A percentile compares a stretch with the other conserved stretches of the same genome.
phyloP scores from a whole-genome alignment of 2,888 invertebrate genomes.

The Hemaris fuciformis region DNA sequence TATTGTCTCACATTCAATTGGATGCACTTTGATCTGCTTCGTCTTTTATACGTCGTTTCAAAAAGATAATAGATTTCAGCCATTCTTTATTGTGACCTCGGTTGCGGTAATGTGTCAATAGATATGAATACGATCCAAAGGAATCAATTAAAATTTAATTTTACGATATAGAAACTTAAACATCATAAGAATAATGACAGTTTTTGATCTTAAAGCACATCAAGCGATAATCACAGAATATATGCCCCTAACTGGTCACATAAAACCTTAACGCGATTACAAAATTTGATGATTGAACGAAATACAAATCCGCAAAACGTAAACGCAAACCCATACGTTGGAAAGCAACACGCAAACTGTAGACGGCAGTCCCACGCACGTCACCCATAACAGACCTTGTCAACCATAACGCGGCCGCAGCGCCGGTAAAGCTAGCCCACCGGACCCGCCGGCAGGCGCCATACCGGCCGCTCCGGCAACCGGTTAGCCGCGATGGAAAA shows the following conservation, averaged over 20 bases:
- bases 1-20: background rate
- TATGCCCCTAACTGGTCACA: background rate
- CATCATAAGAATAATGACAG: no score
- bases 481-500: conserved; percentile 71
- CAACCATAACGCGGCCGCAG: conserved; percentile 77
- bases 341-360: conserved; percentile 51
- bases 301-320: background rate
- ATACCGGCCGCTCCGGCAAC: conserved; percentile 48
- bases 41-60: background rate
- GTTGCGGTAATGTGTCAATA: no score
- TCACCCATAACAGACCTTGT: conserved; percentile 74
- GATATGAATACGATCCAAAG: no score
- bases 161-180: no score
- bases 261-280: background rate
- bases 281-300: no score
- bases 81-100: no score
- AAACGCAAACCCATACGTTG: conserved; percentile 17
- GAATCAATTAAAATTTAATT: no score
- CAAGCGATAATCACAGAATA: background rate
- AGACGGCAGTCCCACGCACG: conserved; percentile 53
- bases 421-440: conserved; percentile 55
- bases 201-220: background rate
- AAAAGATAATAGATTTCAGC: no score
- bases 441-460: conserved; percentile 38
- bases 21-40: background rate